Evolutionary conservation across 2,888 invertebrate species (phyloP).

Genomic region (Crocallis elinguaria): DNA sequence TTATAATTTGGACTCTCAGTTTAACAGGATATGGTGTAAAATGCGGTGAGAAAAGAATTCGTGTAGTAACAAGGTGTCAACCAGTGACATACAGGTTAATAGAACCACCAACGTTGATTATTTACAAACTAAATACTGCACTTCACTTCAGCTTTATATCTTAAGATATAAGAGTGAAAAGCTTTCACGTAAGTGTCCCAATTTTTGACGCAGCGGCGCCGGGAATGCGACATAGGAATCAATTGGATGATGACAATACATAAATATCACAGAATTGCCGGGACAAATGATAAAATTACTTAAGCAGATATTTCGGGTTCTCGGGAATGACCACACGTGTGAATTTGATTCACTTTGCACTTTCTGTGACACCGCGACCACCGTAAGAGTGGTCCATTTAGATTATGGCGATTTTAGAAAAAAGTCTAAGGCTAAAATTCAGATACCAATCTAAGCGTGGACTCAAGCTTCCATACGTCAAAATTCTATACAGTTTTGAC

Average conservation of each 20-base stretch:
- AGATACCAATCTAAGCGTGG: too few species aligned
- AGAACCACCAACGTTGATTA: slow-evolving; percentile 63
- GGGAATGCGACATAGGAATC: slow-evolving; percentile 47
- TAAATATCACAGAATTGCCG: slow-evolving; percentile 48
- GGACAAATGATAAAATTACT: slow-evolving; percentile 41
- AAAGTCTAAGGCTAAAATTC: neutral
- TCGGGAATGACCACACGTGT: slow-evolving; percentile 47
- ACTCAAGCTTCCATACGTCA: too few species aligned
- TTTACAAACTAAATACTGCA: slow-evolving; percentile 32
- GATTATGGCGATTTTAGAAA: neutral
- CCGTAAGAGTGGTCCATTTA: too few species aligned
- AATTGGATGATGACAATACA: slow-evolving; percentile 61
- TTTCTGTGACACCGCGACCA: slow-evolving; percentile 8
- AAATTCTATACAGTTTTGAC: too few species aligned
- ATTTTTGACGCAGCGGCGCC: slow-evolving; percentile 39
- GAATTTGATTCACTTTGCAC: slow-evolving; percentile 31
- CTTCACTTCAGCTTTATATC: slow-evolving; percentile 33
- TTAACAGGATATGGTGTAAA: slow-evolving; percentile 5
- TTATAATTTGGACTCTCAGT: slow-evolving; percentile 17
- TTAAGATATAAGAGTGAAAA: slow-evolving; percentile 32
- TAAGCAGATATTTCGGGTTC: slow-evolving; percentile 43
- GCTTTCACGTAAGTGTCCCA: slow-evolving; percentile 16
- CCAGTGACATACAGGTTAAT: slow-evolving; percentile 70
- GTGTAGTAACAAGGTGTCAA: slow-evolving; percentile 63
- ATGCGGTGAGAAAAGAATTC: slow-evolving; percentile 8